phyloP scores from a whole-genome alignment of 2,888 invertebrate species.

The Sycophila texana region DNA sequence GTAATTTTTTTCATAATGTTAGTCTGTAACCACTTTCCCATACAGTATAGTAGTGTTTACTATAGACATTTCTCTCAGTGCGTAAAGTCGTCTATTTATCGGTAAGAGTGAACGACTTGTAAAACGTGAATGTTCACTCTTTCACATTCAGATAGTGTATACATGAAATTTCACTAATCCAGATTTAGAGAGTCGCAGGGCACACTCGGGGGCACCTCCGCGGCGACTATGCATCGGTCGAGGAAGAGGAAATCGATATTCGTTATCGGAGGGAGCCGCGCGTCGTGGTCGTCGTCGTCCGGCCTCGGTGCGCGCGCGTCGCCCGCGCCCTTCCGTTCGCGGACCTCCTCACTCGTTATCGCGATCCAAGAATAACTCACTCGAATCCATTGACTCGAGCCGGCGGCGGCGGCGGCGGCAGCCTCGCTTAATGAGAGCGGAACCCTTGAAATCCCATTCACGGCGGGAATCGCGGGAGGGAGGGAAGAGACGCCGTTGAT shows the following conservation, averaged over 20 bases:
- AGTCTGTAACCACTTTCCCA: too few relatives aligned
- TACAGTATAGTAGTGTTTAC: too few relatives aligned
- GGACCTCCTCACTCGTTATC: constrained; percentile 55
- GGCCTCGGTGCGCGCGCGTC: constrained; percentile 6
- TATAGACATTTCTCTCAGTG: too few relatives aligned
- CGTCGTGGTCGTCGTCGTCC: background rate
- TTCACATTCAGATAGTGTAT: too few relatives aligned
- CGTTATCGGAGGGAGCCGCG: constrained; percentile 43
- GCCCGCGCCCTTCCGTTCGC: constrained; percentile 18
- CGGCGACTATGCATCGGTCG: background rate
- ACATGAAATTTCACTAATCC: too few relatives aligned
- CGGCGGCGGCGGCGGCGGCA: constrained; percentile 26
- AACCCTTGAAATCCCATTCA: constrained; percentile 58
- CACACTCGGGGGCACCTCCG: too few relatives aligned
- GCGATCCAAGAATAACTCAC: constrained; percentile 59
- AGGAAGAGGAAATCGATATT: constrained; percentile 58
- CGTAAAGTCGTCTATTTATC: too few relatives aligned
- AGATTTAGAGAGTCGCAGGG: too few relatives aligned
- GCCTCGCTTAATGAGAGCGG: constrained; percentile 54
- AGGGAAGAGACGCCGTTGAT: constrained; percentile 8
- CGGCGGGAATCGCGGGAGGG: constrained; percentile 39
- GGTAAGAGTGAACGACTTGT: too few relatives aligned
- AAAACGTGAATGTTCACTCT: too few relatives aligned
- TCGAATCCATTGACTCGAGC: constrained; percentile 56
- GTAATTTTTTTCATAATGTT: too few relatives aligned